Percentiles rank a stretch among this genome's conserved stretches.
Conservation (phyloP, 2,113 vertebrate genomes). For the Lathamus discolor region DNA sequence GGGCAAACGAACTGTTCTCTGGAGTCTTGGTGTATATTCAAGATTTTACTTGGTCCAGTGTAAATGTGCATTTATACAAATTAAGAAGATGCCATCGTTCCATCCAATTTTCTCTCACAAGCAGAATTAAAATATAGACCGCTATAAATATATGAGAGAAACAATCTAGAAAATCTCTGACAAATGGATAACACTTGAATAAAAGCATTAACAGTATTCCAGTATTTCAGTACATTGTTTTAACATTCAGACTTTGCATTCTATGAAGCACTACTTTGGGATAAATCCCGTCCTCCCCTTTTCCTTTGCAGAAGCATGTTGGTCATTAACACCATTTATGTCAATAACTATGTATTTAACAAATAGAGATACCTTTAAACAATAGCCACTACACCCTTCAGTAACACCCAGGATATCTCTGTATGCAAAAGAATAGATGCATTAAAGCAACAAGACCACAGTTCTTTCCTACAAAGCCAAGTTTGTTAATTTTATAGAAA, state of each 20-base stretch:
- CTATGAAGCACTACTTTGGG: neutral
- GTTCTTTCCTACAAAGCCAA: neutral
- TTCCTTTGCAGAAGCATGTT: neutral
- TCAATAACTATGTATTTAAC: neutral
- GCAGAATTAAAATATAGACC: no score
- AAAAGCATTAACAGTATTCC: neutral
- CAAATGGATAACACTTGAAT: neutral
- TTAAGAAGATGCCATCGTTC: neutral
- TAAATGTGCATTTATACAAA: neutral
- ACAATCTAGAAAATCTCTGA: neutral
- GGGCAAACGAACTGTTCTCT: neutral
- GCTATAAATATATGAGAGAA: neutral
- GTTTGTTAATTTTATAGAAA: neutral
- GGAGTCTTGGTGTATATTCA: neutral
- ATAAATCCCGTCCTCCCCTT: accelerated
- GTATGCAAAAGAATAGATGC: neutral
- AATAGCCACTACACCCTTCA: neutral
- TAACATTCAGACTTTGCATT: neutral
- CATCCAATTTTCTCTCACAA: neutral
- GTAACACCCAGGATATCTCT: neutral
- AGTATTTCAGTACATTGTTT: neutral
- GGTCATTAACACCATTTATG: neutral
- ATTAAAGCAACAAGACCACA: neutral
- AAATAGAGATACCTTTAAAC: neutral
- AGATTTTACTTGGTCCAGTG: neutral